Base-by-base conservation (phyloP, 2,888 invertebrate species). In the Tetragonula carbonaria region DNA sequence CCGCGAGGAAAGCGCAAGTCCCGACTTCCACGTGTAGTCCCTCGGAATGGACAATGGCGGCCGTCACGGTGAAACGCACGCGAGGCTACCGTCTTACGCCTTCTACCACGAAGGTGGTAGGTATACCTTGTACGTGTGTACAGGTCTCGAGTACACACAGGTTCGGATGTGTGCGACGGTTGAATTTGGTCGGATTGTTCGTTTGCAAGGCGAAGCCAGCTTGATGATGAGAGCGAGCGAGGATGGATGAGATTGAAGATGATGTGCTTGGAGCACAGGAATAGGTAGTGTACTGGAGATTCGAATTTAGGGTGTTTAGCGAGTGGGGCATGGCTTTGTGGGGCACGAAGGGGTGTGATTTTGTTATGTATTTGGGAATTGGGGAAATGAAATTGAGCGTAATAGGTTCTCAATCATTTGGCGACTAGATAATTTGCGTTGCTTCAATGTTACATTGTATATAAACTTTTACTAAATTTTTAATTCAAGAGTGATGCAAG, bases 61-160 rank as follows among this genome's bases (percentile, higher is more conserved):
- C 88, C 90, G 92, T 91, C 91, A 92, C 91, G 92, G 83, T 91
- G 90, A 91, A 91, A 89, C 79, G 88, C 87, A 83, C 82, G 62
- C 66, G 21, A 84, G 57, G 90, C 92, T 90, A 91, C 92, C 88
- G 92, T 91, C 88, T 91, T 92, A 90, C 92, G 87, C 91, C 63
- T 59, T 82, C 80, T 68, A 70, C 53, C 73, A 38, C 23, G 70
- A 70, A 28, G 28, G 53, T 62, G 59, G 59, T 55, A 21, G 62
- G 59, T 51, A 45, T 45, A 45, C 45, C 45, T 11, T 45, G 45
- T 45, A 18, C 51, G 65, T 13, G 70, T 4, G 2, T 13, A 1
- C 51, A 2, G 68, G 23, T 28, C 33, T 6, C 8, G 38, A 8
- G 38, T 45, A 45, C 28, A 28, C 28, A 28, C 38, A 45, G 38